Conservation (phyloP, 2,888 invertebrate species). For the Cephus pulcher region DNA sequence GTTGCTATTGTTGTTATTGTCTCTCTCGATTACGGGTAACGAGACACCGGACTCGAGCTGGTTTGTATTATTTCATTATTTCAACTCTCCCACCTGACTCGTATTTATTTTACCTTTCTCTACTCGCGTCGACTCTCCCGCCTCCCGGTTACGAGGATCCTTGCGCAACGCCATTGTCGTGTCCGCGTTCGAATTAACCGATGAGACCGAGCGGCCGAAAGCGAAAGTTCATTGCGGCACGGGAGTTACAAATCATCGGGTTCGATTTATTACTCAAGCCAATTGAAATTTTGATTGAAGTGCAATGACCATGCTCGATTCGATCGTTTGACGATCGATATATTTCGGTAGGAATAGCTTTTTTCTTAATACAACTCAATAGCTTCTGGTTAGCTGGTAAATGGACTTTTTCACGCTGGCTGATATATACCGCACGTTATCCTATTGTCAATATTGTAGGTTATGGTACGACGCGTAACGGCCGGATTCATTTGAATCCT, state of each 20-base stretch:
- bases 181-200: constrained; percentile 5
- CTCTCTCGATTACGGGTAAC: not conserved
- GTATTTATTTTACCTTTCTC: not conserved
- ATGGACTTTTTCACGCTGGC: not conserved
- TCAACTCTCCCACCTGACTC: not conserved
- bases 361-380: not conserved
- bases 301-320: not conserved
- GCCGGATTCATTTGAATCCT: too few species aligned
- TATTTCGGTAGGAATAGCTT: not conserved
- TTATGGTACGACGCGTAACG: too few species aligned
- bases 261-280: not conserved
- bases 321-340: too few species aligned
- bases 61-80: not conserved
- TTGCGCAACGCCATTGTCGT: constrained; percentile 7
- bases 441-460: not conserved
- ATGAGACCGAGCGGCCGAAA: constrained; percentile 7
- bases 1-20: not conserved
- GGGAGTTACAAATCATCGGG: not conserved
- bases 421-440: not conserved
- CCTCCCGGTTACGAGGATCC: not conserved
- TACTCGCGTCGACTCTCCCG: not conserved
- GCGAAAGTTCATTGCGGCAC: constrained; percentile 5
- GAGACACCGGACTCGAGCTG: not conserved
- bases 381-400: not conserved
- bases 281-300: not conserved